phyloP scores from a whole-genome alignment of 2,797 vertebrate species.

The Paguma larvata region DNA sequence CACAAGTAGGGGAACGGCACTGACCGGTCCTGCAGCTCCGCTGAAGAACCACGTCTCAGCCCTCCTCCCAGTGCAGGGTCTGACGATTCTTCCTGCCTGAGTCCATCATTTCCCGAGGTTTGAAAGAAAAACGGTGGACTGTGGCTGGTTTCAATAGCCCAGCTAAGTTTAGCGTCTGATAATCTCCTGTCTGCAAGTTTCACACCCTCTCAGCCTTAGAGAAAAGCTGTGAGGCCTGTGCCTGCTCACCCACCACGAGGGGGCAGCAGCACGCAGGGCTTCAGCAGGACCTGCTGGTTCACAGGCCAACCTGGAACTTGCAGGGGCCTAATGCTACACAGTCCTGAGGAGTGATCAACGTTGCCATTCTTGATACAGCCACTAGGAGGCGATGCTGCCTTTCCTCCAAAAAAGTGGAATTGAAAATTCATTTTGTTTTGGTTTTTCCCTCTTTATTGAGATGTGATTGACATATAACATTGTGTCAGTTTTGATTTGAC shows the following conservation, averaged over 20 bases:
- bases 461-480: neutral
- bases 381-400: neutral
- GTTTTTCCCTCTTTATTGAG: neutral
- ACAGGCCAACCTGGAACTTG: rapidly evolving
- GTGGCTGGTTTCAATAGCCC: neutral
- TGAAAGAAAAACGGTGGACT: too few relatives aligned
- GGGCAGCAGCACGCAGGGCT: neutral
- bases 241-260: neutral
- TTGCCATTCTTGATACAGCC: neutral
- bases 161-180: neutral
- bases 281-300: neutral
- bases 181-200: neutral
- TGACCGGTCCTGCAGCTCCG: neutral
- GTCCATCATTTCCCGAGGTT: neutral
- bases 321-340: rapidly evolving
- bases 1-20: neutral
- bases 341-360: neutral
- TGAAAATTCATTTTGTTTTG: neutral
- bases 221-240: neutral
- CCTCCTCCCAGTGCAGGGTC: too few relatives aligned
- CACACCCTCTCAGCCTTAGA: neutral
- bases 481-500: neutral
- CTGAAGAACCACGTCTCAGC: neutral
- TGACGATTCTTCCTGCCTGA: neutral
- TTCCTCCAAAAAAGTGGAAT: neutral